Evolutionary conservation across 30 jellyfish, hydroid and myxozoan species (phyloP), one percentile per base, ranked within the genome.

Genomic region (Mastigias papua): DNA sequence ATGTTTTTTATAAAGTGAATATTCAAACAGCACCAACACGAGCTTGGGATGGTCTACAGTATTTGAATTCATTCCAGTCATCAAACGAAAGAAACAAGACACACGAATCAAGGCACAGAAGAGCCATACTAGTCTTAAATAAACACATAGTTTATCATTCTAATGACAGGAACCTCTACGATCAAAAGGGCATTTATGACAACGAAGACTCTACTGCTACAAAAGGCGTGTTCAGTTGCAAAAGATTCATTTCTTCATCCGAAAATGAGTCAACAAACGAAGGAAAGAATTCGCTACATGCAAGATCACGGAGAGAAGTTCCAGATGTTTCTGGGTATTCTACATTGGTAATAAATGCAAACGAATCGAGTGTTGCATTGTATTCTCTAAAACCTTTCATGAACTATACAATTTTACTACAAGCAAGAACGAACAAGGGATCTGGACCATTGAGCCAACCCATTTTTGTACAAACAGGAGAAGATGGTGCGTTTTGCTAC

Each of bases 371-470:
- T 34, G 73, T 63, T 30, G 20, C 22, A 16, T 49, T 85, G 32
- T 37, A 46, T 57, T 51, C 78, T 34, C 94, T 85, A 16, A 77
- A 72, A 6, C 88, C 94, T 11, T 85, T 70, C 80, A 77, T 73
- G 63, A 85, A 85, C 67, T 85, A 85, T 46, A 85, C 94, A 73
- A 46, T 85, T 57, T 48, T 60, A 19, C 37, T 85, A 26, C 94
- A 85, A 63, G 94, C 94, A n/a, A 85, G 76, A 2, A 85, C 94
- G 0, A 63, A 3, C n/a, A 85, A 85, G 34, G 94, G 94, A 0
- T 62, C 82, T 0, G 94, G 94, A 28, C 94, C 94, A 0, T 26
- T 73, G 21, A 85, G 94, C 67, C 25, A 75, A 2, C 88, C 94
- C 0, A 34, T 85, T n/a, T 76, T 85, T 5, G 82, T 61, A 17